Conservation (phyloP, 2,797 vertebrate genomes). For the Urosaurus nigricauda region DNA sequence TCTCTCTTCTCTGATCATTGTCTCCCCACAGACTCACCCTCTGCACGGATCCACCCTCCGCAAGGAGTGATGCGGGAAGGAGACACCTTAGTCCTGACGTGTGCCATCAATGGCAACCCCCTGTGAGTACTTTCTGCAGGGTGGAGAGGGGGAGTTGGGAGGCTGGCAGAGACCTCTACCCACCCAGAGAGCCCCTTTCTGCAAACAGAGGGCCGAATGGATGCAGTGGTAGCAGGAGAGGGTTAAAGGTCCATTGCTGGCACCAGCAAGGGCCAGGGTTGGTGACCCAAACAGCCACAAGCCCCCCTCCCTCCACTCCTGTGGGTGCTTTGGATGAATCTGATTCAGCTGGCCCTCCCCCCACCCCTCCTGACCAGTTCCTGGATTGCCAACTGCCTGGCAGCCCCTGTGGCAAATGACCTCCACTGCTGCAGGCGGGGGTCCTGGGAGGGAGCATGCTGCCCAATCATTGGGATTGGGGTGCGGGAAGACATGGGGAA, state of each 20-base stretch:
- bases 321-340: no score
- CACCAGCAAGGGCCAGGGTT: neutral
- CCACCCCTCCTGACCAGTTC: neutral
- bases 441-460: no score
- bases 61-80: slow-evolving; percentile 90
- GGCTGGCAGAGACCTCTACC: no score
- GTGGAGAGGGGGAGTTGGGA: neutral
- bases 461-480: neutral
- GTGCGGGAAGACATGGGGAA: neutral
- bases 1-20: fast-evolving
- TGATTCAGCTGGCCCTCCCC: neutral
- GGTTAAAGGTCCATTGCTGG: neutral
- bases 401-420: slow-evolving; percentile 15
- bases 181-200: no score
- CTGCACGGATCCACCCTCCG: slow-evolving; percentile 87
- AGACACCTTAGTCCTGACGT: slow-evolving; percentile 88
- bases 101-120: slow-evolving; percentile 89
- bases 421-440: neutral
- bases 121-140: slow-evolving; percentile 82
- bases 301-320: neutral
- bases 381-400: slow-evolving; percentile 18
- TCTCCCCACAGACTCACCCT: slow-evolving; percentile 74
- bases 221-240: no score
- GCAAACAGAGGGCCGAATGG: no score
- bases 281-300: neutral